These are phyloP conservation scores for Magallana nippona DNA, from an alignment of 2,888 invertebrate species.

Conservation along the genomic window DNA sequence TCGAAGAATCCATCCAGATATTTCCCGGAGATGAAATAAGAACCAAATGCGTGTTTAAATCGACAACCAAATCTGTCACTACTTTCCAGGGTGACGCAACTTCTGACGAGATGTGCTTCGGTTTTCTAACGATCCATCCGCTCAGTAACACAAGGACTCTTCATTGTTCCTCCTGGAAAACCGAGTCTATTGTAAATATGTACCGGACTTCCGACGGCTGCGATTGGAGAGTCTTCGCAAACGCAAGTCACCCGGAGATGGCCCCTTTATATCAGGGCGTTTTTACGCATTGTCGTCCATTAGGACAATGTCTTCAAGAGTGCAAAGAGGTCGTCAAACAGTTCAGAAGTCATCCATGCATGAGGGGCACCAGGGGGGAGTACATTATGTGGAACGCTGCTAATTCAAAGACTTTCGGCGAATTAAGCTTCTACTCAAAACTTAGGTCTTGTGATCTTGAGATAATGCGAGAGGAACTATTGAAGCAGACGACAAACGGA, in stretches of 20 bases:
- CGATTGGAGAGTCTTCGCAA: neutral
- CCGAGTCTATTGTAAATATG: conserved; percentile 16
- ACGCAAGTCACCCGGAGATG: neutral
- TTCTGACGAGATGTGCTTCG: conserved; percentile 71
- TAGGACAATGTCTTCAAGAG: conserved; percentile 46
- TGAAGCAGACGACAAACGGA: neutral
- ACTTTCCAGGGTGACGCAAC: conserved; percentile 64
- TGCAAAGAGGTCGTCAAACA: conserved; percentile 50
- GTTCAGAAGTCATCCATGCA: conserved; percentile 55
- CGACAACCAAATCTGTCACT: conserved; percentile 48
- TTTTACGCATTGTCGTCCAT: conserved; percentile 42
- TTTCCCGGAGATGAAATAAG: conserved; percentile 61
- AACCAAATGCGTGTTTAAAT: conserved; percentile 58
- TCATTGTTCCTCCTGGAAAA: conserved; percentile 41
- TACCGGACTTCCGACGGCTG: neutral
- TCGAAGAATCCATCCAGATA: neutral
- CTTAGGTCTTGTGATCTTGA: conserved; percentile 14
- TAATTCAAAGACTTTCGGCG: neutral
- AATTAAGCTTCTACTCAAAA: neutral
- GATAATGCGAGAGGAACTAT: neutral
- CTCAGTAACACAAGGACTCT: conserved; percentile 41
- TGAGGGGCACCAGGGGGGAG: conserved; percentile 48
- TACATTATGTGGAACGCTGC: neutral
- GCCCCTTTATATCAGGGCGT: conserved; percentile 40
- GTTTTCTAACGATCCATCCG: conserved; percentile 67